phyloP scores from a whole-genome alignment of 2,888 invertebrate genomes.

The Eulithis prunata region DNA sequence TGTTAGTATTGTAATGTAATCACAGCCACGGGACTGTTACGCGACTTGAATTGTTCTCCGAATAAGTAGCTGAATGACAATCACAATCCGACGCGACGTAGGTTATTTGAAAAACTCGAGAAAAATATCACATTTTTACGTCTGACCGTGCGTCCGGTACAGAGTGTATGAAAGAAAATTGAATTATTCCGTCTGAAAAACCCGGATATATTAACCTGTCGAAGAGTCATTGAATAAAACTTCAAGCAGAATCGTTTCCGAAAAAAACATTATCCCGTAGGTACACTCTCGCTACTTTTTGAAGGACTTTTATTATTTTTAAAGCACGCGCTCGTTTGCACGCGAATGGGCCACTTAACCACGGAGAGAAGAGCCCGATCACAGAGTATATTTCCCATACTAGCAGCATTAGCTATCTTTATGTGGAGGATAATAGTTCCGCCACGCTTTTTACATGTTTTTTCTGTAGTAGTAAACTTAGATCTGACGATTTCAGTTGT shows the following conservation, averaged over 20 bases:
- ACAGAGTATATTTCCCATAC: constrained; percentile 65
- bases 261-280: constrained; percentile 33
- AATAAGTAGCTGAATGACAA: neutral
- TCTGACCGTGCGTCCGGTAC: too few species aligned
- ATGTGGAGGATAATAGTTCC: constrained; percentile 74
- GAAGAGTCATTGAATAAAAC: constrained; percentile 35
- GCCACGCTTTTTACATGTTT: constrained; percentile 81
- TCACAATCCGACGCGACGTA: too few species aligned
- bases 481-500: constrained; percentile 45
- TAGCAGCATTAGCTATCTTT: constrained; percentile 74
- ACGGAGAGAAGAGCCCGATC: constrained; percentile 72
- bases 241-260: constrained; percentile 36
- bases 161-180: too few species aligned
- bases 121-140: too few species aligned
- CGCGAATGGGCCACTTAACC: constrained; percentile 85
- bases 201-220: constrained; percentile 35
- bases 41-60: constrained; percentile 35
- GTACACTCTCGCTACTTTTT: constrained; percentile 53
- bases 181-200: constrained; percentile 10
- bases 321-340: constrained; percentile 84
- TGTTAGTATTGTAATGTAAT: constrained; percentile 63
- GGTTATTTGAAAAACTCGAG: neutral
- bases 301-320: constrained; percentile 83
- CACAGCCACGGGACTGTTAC: constrained; percentile 47
- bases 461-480: constrained; percentile 55